Base-by-base conservation (phyloP, 2,797 vertebrate genomes). In the Steatocranus sp. region DNA sequence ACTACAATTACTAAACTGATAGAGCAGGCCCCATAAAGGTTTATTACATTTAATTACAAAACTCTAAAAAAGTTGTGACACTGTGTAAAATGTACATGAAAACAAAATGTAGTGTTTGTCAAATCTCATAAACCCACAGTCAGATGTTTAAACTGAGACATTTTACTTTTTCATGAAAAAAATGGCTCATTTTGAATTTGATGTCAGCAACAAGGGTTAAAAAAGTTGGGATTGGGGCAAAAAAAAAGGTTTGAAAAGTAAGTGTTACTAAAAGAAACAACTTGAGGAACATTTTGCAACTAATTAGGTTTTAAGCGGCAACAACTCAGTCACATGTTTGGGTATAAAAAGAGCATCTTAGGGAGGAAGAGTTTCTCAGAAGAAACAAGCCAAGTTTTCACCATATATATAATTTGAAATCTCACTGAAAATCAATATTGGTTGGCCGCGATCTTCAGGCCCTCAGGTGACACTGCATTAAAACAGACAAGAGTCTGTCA, bases 41-140 rank as follows among this genome's bases (percentile, higher is more conserved):
- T 73, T 30, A 30, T 43, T 36, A 12, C 30, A 48, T 48, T 8
- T 48, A 73, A 48, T 73, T 0, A 73, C 15, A 46, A 70, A 68
- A 43, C 23, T 0, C 20, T 38, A 43, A 68, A 68, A 43, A 25
- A 7, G 63, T 43, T 0, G 63, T 68, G 63, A 68, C 38, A 6
- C 14, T 43, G 14, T 43, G 38, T 68, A 25, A 68, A 63, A 63
- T 36, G 58, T 63, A 63, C 58, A 36, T 20, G 58, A 14, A 61
- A 68, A 68, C 63, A 43, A 41, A 68, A 43, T 68, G 63, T 17
- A 43, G 17, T 43, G 38, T 11, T 43, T 43, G 41, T 41, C 61
- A 68, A 68, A 23, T 41, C n/a, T 43, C 63, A 68, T 68, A 41
- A 68, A 68, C 63, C 63, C 20, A 68, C 8, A 6, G 38, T 68